A percentile compares a stretch with the other conserved stretches of the same genome.
Evolutionary conservation across 2,888 invertebrate genomes (phyloP).

Genomic region (Drosophila kokeensis): DNA sequence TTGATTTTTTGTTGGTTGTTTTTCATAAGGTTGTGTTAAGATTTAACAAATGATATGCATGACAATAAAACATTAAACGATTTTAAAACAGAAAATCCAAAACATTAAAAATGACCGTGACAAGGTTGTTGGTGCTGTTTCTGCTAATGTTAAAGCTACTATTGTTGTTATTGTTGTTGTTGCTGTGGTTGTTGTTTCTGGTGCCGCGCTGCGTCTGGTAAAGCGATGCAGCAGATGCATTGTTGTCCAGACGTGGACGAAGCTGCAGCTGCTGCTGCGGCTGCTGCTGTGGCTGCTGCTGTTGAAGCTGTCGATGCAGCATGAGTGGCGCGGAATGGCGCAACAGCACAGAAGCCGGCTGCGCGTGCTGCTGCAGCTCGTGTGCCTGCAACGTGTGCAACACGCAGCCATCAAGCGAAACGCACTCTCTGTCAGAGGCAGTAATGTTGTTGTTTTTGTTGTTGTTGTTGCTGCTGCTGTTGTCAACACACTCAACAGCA

Average conservation of each 20-base stretch:
- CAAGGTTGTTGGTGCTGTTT: conserved; percentile 74
- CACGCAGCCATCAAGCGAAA: conserved; percentile 52
- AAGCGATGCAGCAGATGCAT: conserved; percentile 50
- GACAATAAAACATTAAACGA: conserved; percentile 21
- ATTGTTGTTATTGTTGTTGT: conserved; percentile 41
- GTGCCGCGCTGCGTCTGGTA: conserved; percentile 56
- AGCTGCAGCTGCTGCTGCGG: conserved; percentile 52
- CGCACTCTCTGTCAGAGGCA: conserved; percentile 48
- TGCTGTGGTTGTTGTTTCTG: conserved; percentile 51
- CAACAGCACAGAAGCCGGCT: conserved; percentile 70
- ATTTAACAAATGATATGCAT: conserved; percentile 33
- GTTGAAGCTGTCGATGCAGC: conserved; percentile 52
- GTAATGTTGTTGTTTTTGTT: conserved; percentile 7
- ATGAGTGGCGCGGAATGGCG: conserved; percentile 81
- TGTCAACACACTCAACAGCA: conserved; percentile 38
- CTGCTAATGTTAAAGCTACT: conserved; percentile 56
- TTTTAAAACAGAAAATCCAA: conserved; percentile 84
- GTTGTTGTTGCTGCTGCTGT: conserved; percentile 21
- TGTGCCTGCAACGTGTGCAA: conserved; percentile 53
- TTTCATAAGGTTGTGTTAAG: conserved; percentile 11
- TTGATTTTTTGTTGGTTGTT: neutral
- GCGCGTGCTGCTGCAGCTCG: conserved; percentile 64
- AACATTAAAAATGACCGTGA: conserved; percentile 84
- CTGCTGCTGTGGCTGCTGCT: conserved; percentile 40
- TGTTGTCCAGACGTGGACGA: conserved; percentile 57